Conservation (phyloP, 2,888 invertebrate genomes). For the Dendrolimus houi region DNA sequence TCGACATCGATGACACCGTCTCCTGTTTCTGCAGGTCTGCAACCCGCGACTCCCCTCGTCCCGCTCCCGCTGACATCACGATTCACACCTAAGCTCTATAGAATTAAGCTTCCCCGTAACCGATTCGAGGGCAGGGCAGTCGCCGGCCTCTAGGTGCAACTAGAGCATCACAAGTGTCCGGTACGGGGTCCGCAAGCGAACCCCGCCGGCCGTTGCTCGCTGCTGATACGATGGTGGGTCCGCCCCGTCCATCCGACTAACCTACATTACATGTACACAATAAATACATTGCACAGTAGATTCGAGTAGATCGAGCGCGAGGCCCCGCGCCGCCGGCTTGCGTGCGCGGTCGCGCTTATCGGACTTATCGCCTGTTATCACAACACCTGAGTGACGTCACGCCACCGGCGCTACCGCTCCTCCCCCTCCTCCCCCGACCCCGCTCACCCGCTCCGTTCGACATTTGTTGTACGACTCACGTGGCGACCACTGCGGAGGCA, state of each 20-base stretch:
- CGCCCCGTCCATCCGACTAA: too few relatives aligned
- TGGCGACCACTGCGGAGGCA: not conserved
- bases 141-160: too few relatives aligned
- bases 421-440: not conserved
- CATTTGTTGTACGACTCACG: not conserved
- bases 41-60: slow-evolving; percentile 24
- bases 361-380: slow-evolving; percentile 37
- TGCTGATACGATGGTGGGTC: too few relatives aligned
- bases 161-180: too few relatives aligned
- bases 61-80: not conserved
- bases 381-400: slow-evolving; percentile 52
- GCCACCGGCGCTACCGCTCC: slow-evolving; percentile 3
- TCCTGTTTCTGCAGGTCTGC: slow-evolving; percentile 88
- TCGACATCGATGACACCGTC: slow-evolving; percentile 83
- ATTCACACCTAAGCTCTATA: too few relatives aligned
- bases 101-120: too few relatives aligned
- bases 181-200: too few relatives aligned
- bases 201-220: too few relatives aligned
- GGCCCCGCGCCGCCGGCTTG: slow-evolving; percentile 3
- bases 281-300: too few relatives aligned
- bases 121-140: too few relatives aligned
- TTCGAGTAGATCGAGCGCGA: not conserved
- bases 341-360: slow-evolving; percentile 25
- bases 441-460: not conserved
- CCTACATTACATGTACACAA: too few relatives aligned